Percentiles rank a stretch among this genome's conserved stretches.
phyloP scores from a whole-genome alignment of 2,113 vertebrate genomes.

The Xyliphius kryptos region DNA sequence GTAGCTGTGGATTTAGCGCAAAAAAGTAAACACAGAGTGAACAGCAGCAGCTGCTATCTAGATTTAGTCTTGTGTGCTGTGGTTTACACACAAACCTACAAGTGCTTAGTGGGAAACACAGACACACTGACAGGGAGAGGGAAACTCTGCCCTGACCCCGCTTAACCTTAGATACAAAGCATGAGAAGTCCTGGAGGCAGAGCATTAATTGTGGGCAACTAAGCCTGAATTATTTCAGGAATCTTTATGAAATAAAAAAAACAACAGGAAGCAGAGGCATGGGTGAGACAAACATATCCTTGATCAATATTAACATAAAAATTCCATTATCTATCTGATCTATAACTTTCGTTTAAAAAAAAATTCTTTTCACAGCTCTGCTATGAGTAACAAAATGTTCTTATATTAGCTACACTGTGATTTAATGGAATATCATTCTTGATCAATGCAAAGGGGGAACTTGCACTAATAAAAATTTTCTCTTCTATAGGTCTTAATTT shows the following conservation, averaged over 20 bases:
- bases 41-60: conserved; percentile 68
- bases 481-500: not conserved
- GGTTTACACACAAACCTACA: conserved; percentile 64
- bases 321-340: too few relatives aligned
- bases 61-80: conserved; percentile 62
- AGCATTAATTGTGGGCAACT: conserved; percentile 67
- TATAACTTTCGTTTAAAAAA: too few relatives aligned
- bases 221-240: conserved; percentile 62
- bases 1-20: conserved; percentile 60
- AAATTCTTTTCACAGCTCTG: not conserved
- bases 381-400: not conserved
- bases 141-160: conserved; percentile 63
- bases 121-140: conserved; percentile 35
- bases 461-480: conserved; percentile 5
- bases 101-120: conserved; percentile 50
- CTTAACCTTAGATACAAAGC: conserved; percentile 67
- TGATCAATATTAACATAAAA: too few relatives aligned
- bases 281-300: too few relatives aligned
- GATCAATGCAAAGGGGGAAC: not conserved
- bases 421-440: not conserved
- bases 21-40: conserved; percentile 62
- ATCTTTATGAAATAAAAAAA: too few relatives aligned
- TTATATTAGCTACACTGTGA: not conserved
- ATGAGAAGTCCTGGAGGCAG: conserved; percentile 63
- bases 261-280: too few relatives aligned